Evolutionary conservation across 2,888 invertebrate genomes (phyloP).

Genomic region (Gibbula magus): DNA sequence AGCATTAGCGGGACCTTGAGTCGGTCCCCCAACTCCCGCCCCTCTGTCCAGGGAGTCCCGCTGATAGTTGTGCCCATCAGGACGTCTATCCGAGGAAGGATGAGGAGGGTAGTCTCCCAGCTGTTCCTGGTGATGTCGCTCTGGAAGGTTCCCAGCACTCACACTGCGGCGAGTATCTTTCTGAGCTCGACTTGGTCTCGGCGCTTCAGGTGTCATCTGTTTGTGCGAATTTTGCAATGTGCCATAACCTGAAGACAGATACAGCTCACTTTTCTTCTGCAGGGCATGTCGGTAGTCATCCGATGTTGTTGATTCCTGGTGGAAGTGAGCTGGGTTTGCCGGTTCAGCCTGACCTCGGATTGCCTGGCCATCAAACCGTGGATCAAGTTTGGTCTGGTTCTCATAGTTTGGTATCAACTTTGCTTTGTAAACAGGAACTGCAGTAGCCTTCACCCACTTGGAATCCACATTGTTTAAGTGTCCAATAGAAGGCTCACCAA

Average conservation of each 20-base stretch:
- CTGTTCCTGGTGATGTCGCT: neutral
- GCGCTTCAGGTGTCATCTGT: slow-evolving; percentile 1
- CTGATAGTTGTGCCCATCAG: neutral
- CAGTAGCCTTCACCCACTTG: slow-evolving; percentile 42
- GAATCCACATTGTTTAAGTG: slow-evolving; percentile 30
- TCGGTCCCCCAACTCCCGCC: neutral
- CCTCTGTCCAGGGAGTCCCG: neutral
- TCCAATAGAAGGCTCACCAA: neutral
- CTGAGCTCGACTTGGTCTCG: neutral
- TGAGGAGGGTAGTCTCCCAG: neutral
- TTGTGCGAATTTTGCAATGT: neutral
- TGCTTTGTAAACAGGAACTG: slow-evolving; percentile 57
- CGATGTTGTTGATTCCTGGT: slow-evolving; percentile 36
- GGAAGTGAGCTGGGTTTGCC: slow-evolving; percentile 34
- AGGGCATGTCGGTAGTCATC: slow-evolving; percentile 42
- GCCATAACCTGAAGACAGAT: slow-evolving; percentile 22
- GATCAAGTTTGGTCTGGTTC: slow-evolving; percentile 62
- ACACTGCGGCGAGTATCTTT: neutral
- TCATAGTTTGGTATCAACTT: slow-evolving; percentile 62
- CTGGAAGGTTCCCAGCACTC: slow-evolving; percentile 9
- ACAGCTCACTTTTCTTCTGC: slow-evolving; percentile 46
- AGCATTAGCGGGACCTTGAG: neutral
- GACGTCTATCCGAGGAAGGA: neutral
- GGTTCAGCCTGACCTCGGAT: slow-evolving; percentile 54
- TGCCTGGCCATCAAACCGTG: slow-evolving; percentile 42